A percentile compares a stretch with the other conserved stretches of the same genome.
Evolutionary conservation across 2,888 invertebrate genomes (phyloP).

Genomic region (Syrista parreyssii): DNA sequence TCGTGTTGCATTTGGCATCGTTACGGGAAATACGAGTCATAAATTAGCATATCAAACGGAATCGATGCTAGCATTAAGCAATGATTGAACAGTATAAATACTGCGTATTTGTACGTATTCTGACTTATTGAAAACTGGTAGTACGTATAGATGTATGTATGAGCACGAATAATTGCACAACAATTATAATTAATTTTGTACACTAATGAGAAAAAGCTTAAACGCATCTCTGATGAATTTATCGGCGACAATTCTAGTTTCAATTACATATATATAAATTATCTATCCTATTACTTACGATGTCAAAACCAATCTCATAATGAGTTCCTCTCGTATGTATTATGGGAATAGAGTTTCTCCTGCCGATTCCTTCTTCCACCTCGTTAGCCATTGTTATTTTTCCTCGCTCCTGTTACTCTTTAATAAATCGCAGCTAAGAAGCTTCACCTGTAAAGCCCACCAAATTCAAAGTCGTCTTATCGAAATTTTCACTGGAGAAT

Average conservation of each 20-base stretch:
- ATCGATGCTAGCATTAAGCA: not conserved
- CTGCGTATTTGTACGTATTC: not conserved
- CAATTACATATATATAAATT: not conserved
- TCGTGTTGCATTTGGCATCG: not conserved
- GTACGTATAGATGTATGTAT: not conserved
- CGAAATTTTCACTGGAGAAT: not conserved
- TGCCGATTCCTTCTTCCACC: slow-evolving; percentile 31
- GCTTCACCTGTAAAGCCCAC: not conserved
- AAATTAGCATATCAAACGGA: not conserved
- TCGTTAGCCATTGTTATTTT: not conserved
- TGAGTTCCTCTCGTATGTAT: slow-evolving; percentile 83
- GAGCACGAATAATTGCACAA: not conserved
- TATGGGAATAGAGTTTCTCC: slow-evolving; percentile 78
- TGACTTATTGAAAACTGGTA: not conserved
- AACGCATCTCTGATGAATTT: not conserved
- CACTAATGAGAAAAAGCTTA: not conserved
- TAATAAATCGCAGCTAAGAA: not conserved
- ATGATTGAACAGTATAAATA: not conserved
- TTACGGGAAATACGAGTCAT: not conserved
- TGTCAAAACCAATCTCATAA: slow-evolving; percentile 88
- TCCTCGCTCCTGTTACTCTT: not conserved
- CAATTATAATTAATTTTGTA: not conserved
- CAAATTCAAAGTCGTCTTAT: not conserved
- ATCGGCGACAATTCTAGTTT: not conserved
- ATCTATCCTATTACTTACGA: slow-evolving; percentile 72